These are phyloP conservation scores for Graptemys geographica DNA, from an alignment of 2,797 vertebrate species.

Conservation along the genomic window DNA sequence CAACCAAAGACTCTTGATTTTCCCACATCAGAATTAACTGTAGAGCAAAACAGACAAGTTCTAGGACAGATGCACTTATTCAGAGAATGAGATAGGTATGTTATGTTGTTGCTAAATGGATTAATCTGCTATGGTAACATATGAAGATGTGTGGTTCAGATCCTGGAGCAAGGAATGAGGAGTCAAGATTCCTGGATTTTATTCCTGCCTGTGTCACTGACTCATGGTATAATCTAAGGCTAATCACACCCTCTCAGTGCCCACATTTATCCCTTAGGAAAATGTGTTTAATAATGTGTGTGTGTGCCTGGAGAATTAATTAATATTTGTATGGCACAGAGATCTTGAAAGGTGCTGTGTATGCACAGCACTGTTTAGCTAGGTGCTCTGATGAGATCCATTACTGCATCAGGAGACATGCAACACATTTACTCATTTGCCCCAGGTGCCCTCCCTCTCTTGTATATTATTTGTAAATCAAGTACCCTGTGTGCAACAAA, in stretches of 20 bases:
- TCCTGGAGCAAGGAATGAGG: not conserved
- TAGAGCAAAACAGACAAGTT: not conserved
- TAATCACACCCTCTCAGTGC: not conserved
- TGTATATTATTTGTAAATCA: not conserved
- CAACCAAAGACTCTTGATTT: not conserved
- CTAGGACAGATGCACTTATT: not conserved
- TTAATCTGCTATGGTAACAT: not conserved
- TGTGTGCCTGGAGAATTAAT: not conserved
- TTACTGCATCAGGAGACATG: not conserved
- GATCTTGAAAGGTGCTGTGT: not conserved
- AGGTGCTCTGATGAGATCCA: not conserved
- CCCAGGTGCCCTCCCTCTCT: not conserved
- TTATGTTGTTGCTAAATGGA: not conserved
- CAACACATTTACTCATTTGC: not conserved
- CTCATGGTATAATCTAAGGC: not conserved
- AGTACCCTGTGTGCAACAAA: not conserved
- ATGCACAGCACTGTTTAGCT: not conserved
- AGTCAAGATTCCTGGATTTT: not conserved
- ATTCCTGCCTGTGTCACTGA: not conserved
- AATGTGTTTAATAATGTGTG: not conserved
- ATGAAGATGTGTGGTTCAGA: fast-evolving
- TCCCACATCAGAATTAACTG: not conserved
- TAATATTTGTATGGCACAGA: not conserved
- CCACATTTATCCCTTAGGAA: not conserved
- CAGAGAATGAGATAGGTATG: not conserved